These are phyloP conservation scores for Cremastobaeus sp. DNA, from an alignment of 2,888 invertebrate species.

Conservation along the genomic window DNA sequence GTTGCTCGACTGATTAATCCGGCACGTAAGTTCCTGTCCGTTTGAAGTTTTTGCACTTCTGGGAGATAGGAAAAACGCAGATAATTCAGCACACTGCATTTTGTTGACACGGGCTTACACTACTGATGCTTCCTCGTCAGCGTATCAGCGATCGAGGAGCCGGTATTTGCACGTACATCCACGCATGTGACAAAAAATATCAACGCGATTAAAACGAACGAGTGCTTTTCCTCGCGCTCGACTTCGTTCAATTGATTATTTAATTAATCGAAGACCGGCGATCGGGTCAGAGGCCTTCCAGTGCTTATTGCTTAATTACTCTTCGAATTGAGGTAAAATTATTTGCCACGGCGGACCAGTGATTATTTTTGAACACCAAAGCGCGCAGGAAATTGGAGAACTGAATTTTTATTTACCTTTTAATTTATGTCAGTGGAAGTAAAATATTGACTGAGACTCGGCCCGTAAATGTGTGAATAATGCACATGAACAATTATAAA, in stretches of 20 bases:
- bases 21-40: slow-evolving; percentile 18
- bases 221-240: no score
- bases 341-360: no score
- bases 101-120: slow-evolving; percentile 25
- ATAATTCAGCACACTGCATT: slow-evolving; percentile 35
- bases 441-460: slow-evolving; percentile 1
- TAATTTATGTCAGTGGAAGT: slow-evolving; percentile 16
- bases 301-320: no score
- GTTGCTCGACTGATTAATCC: slow-evolving; percentile 22
- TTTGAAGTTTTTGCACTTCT: slow-evolving; percentile 34
- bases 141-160: slow-evolving; percentile 10
- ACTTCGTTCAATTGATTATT: no score
- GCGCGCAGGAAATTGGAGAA: slow-evolving; percentile 3
- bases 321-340: no score
- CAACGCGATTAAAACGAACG: slow-evolving; percentile 12
- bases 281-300: no score
- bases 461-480: neutral
- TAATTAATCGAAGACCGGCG: no score
- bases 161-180: slow-evolving; percentile 2
- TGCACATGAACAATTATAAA: slow-evolving; percentile 11
- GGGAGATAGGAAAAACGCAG: slow-evolving; percentile 40
- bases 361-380: no score
- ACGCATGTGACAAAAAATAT: slow-evolving; percentile 21
- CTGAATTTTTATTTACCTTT: slow-evolving; percentile 3
- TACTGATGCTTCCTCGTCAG: slow-evolving; percentile 17